Evolutionary conservation across 2,797 vertebrate species (phyloP), one percentile per base, ranked within the genome.

Genomic region (Liasis olivaceus): DNA sequence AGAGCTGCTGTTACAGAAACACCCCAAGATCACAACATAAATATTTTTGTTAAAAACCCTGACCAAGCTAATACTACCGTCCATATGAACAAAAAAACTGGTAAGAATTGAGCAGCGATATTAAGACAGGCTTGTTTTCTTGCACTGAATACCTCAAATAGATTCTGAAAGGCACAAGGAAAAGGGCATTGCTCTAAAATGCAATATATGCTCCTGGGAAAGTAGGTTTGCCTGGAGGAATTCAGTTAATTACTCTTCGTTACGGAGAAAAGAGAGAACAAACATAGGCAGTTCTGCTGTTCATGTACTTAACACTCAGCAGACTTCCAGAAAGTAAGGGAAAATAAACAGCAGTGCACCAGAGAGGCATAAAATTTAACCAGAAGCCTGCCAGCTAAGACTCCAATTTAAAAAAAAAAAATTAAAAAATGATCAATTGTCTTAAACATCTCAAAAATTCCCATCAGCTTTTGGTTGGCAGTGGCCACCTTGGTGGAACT

Each of bases 181-280:
- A 92, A 92, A 47, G 47, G 51, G n/a, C 47, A 66, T 3, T 64
- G 77, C 15, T 24, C 63, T 56, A 58, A 51, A 63, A 91, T 24
- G n/a, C 66, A 66, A 88, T 63, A 24, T 54, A 54, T 85, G n/a
- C 36, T 89, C 22, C 54, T 56, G 22, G 87, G 58, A 88, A 88
- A 64, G 20, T 31, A 58, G 60, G 8, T 66, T 31, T 56, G 60
- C 87, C 62, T 89, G 28, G 28, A 86, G 66, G 64, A 88, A 81
- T 59, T 54, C n/a, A 84, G 59, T 81, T 92, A 89, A 85, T 66
- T 92, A 89, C 51, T 64, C 31, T 47, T 89, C 31, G 58, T 66
- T 58, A 64, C 9, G 26, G 26, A 85, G 15, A 28, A 58, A 12
- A 31, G 14, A 59, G 54, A 42, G 51, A 31, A 36, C 36, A 91